Conservation (phyloP, 2,888 invertebrate species). For the Hyles lineata region DNA sequence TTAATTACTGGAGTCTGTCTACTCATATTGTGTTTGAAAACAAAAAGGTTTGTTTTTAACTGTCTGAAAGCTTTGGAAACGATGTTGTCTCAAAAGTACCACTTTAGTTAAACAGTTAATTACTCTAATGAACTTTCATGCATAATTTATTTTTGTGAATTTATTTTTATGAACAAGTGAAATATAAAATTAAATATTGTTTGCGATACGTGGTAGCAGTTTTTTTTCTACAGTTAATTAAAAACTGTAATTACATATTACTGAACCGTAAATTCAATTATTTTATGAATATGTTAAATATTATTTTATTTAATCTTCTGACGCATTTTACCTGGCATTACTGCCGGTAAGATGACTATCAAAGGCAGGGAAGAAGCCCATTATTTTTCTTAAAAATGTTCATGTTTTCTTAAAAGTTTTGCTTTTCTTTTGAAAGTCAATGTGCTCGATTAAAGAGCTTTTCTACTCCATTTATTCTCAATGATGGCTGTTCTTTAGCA, state of each 20-base stretch:
- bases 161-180: background rate
- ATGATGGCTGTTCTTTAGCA: background rate
- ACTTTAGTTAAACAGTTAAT: background rate
- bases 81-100: background rate
- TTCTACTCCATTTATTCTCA: background rate
- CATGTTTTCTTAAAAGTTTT: background rate
- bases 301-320: too few species aligned
- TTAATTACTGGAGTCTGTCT: slow-evolving; percentile 18
- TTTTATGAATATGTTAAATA: too few species aligned
- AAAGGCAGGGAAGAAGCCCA: background rate
- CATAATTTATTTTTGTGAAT: background rate
- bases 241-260: too few species aligned
- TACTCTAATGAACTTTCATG: background rate
- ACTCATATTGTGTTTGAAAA: background rate
- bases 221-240: too few species aligned
- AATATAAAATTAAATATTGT: too few species aligned
- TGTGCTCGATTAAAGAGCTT: background rate
- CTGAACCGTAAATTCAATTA: too few species aligned
- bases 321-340: too few species aligned
- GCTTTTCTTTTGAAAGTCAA: background rate
- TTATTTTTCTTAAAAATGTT: background rate
- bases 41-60: slow-evolving; percentile 2
- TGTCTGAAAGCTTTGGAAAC: background rate
- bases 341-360: background rate
- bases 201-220: too few species aligned